Conservation (phyloP, 2,888 invertebrate species). For the Cantharis nigra region DNA sequence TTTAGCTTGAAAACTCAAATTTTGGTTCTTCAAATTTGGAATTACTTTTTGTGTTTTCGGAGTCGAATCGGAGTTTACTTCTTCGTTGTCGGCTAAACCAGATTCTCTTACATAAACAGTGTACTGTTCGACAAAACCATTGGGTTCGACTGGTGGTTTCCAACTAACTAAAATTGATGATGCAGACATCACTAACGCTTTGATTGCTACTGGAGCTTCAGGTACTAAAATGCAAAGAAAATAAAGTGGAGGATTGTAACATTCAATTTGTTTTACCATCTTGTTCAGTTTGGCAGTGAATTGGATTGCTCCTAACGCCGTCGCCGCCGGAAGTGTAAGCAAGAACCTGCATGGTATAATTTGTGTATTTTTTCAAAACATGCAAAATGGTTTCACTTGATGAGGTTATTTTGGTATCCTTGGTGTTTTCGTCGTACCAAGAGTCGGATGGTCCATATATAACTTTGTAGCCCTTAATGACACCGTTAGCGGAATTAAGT, state of each 20-base stretch:
- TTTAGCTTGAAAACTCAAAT: conserved; percentile 83
- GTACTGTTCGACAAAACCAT: conserved; percentile 92
- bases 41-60: conserved; percentile 78
- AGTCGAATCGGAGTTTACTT: conserved; percentile 62
- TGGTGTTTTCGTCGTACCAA: conserved; percentile 92
- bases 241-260: neutral
- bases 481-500: conserved; percentile 87
- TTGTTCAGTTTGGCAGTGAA: conserved; percentile 94
- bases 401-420: conserved; percentile 90
- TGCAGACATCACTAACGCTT: conserved; percentile 89
- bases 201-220: conserved; percentile 90
- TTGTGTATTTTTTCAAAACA: conserved; percentile 91
- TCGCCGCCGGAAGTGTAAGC: conserved; percentile 95
- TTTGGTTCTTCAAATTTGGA: conserved; percentile 68
- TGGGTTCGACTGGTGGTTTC: conserved; percentile 90
- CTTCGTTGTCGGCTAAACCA: conserved; percentile 43
- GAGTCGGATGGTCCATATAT: conserved; percentile 88
- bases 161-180: conserved; percentile 93
- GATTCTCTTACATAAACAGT: conserved; percentile 85
- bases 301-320: conserved; percentile 84
- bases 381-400: conserved; percentile 92
- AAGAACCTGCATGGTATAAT: conserved; percentile 95
- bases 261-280: conserved; percentile 68
- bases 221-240: conserved; percentile 69
- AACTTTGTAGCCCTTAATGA: conserved; percentile 95